phyloP scores from a whole-genome alignment of 1,140 invertebrate genomes.

The Hylyphantes graminicola region DNA sequence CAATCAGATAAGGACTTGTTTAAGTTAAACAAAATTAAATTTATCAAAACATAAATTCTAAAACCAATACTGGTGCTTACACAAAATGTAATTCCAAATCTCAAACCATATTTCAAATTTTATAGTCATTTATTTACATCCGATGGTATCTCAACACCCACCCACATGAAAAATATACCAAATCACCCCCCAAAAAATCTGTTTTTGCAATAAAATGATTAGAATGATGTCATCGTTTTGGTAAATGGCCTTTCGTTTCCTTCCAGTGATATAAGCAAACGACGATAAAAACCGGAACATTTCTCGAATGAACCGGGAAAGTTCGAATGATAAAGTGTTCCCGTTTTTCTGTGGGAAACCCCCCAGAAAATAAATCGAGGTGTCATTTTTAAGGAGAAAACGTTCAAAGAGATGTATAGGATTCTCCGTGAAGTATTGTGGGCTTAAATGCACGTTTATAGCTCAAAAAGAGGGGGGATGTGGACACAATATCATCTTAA shows the following conservation, averaged over 20 bases:
- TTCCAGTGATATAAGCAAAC: slow-evolving; percentile 4
- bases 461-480: too few species aligned
- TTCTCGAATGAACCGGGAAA: not conserved
- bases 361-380: slow-evolving; percentile 18
- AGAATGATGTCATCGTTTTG: slow-evolving; percentile 38
- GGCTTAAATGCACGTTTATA: too few species aligned
- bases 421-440: not conserved
- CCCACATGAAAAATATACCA: too few species aligned
- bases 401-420: slow-evolving; percentile 2
- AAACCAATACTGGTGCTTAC: too few species aligned
- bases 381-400: slow-evolving; percentile 32
- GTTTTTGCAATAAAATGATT: slow-evolving; percentile 42
- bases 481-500: too few species aligned
- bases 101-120: too few species aligned
- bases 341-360: slow-evolving; percentile 13
- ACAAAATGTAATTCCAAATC: too few species aligned
- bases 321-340: slow-evolving; percentile 33
- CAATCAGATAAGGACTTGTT: too few species aligned
- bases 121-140: too few species aligned
- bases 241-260: slow-evolving; percentile 20
- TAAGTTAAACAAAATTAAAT: too few species aligned
- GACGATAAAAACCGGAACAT: slow-evolving; percentile 3
- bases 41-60: too few species aligned
- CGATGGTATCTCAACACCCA: too few species aligned
- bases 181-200: not conserved